Evolutionary conservation across 1,140 invertebrate genomes (phyloP).

Genomic region (Hylyphantes graminicola): DNA sequence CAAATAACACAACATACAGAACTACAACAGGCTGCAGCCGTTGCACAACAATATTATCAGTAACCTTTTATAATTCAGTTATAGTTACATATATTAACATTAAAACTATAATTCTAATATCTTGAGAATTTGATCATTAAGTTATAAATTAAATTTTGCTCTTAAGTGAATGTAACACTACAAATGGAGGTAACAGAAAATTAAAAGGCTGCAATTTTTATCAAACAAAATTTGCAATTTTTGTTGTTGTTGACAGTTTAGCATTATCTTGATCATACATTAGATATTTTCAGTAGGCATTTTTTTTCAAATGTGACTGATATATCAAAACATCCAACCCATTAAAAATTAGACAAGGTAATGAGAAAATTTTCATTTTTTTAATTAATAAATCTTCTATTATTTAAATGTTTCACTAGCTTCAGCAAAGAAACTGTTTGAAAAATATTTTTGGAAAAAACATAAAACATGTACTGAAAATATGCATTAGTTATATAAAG

Average conservation of each 20-base stretch:
- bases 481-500: too few species aligned
- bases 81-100: constrained; percentile 38
- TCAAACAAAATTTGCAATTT: constrained; percentile 41
- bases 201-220: constrained; percentile 39
- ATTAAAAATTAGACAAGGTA: too few species aligned
- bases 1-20: constrained; percentile 55
- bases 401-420: too few species aligned
- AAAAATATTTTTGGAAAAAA: too few species aligned
- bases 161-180: constrained; percentile 47
- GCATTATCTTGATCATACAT: constrained; percentile 9
- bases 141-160: constrained; percentile 50
- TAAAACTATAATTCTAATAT: constrained; percentile 40
- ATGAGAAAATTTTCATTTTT: too few species aligned
- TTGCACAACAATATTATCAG: constrained; percentile 52
- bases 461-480: too few species aligned
- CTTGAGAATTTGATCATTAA: constrained; percentile 18
- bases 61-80: constrained; percentile 24
- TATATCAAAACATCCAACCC: too few species aligned
- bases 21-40: constrained; percentile 53
- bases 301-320: too few species aligned
- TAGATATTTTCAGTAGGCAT: not conserved
- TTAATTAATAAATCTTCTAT: too few species aligned
- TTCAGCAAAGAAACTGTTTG: too few species aligned
- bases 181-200: constrained; percentile 32
- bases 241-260: constrained; percentile 17